Evolutionary conservation across 2,113 vertebrate species (phyloP).

Genomic region (Mus spicilegus): DNA sequence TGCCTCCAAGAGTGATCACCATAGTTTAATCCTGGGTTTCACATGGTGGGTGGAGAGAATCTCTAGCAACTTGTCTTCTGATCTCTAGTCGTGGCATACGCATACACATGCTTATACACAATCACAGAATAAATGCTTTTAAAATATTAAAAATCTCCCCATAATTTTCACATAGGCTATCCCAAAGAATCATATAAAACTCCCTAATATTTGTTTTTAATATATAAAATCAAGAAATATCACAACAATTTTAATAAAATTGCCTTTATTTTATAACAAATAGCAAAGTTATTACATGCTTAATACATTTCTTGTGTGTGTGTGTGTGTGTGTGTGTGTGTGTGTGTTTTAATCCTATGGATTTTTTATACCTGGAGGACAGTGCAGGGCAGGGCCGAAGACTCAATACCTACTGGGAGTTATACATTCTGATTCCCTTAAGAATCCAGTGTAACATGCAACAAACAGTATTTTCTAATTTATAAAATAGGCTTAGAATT

Average conservation of each 20-base stretch:
- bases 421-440: not conserved
- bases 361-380: not conserved
- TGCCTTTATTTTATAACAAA: conserved; percentile 1
- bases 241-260: conserved; percentile 9
- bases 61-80: not conserved
- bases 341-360: not conserved
- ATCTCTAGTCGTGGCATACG: not conserved
- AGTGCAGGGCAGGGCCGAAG: fast-evolving
- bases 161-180: not conserved
- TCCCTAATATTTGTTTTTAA: not conserved
- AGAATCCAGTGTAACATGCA: not conserved
- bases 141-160: not conserved
- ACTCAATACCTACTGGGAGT: not conserved
- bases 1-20: not conserved
- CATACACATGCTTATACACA: not conserved
- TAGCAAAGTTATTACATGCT: not conserved
- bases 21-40: not conserved
- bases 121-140: not conserved
- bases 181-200: conserved; percentile 32
- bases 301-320: not conserved
- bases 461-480: conserved; percentile 27
- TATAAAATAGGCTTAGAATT: not conserved
- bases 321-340: not conserved
- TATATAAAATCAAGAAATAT: not conserved
- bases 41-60: not conserved